Percentiles rank a stretch among this genome's conserved stretches.
phyloP scores from a whole-genome alignment of 1,140 invertebrate species.

The Scaptomyza montana region DNA sequence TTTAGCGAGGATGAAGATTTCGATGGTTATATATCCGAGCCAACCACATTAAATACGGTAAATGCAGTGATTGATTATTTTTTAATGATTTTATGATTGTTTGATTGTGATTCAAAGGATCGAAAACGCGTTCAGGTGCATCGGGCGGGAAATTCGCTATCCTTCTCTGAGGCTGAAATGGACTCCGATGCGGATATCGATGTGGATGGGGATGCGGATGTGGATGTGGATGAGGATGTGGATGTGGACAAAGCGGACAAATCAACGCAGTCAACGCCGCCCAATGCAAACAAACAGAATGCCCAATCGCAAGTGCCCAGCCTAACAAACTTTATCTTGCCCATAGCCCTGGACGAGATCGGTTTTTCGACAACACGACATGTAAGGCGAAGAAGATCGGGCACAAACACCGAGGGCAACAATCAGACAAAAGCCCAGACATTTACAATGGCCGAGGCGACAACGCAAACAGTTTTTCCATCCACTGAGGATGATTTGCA shows the following conservation, averaged over 20 bases:
- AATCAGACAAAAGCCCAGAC: constrained; percentile 1
- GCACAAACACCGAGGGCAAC: constrained; percentile 3
- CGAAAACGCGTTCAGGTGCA: constrained; percentile 84
- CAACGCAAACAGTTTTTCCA: constrained; percentile 25
- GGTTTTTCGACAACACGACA: constrained; percentile 10
- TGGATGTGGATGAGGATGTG: constrained; percentile 70
- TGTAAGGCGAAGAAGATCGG: neutral
- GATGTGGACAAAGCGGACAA: constrained; percentile 49
- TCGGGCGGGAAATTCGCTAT: constrained; percentile 89
- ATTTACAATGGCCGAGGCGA: constrained; percentile 16
- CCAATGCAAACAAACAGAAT: constrained; percentile 18
- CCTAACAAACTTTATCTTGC: neutral
- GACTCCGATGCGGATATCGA: constrained; percentile 86
- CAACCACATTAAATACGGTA: constrained; percentile 84
- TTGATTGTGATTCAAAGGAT: constrained; percentile 34
- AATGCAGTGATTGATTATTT: constrained; percentile 14
- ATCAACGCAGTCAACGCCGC: constrained; percentile 56
- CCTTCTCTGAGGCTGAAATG: constrained; percentile 91
- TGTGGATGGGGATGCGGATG: constrained; percentile 48
- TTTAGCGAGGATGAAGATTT: constrained; percentile 89
- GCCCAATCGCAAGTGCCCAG: constrained; percentile 4
- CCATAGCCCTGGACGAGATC: constrained; percentile 1
- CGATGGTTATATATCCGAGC: constrained; percentile 94
- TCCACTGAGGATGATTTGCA: neutral
- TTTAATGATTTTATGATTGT: neutral